These are phyloP conservation scores for Lapara coniferarum DNA, from an alignment of 2,888 invertebrate genomes.

Conservation along the genomic window DNA sequence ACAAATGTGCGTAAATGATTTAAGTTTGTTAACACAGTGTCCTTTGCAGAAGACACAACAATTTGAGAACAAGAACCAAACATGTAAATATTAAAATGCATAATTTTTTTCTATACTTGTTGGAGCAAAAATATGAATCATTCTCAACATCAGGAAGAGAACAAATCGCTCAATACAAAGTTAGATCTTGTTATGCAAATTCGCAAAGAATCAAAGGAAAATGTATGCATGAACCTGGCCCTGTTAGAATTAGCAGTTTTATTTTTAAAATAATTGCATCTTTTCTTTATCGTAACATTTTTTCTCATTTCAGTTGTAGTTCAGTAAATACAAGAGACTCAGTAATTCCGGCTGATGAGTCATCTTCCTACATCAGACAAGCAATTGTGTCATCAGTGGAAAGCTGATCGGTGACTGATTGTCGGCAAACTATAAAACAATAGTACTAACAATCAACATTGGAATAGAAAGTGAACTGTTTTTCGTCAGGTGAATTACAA, in stretches of 20 bases:
- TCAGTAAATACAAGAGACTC: not conserved
- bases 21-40: not conserved
- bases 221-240: too few species aligned
- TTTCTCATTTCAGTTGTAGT: too few species aligned
- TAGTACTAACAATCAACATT: constrained; percentile 11
- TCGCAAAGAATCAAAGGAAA: too few species aligned
- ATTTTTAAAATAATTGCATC: too few species aligned
- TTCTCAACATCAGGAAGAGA: too few species aligned
- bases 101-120: not conserved
- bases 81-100: not conserved
- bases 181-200: too few species aligned
- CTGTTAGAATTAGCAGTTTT: too few species aligned
- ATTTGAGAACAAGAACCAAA: not conserved
- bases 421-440: constrained; percentile 9
- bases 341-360: not conserved
- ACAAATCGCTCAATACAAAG: too few species aligned
- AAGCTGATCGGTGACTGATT: constrained; percentile 6
- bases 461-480: constrained; percentile 27
- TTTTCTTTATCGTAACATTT: too few species aligned
- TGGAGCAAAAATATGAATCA: not conserved
- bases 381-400: constrained; percentile 14
- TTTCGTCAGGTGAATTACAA: constrained; percentile 27
- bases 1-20: constrained; percentile 32
- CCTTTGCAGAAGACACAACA: not conserved
- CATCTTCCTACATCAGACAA: not conserved